These are phyloP conservation scores for Hirtodrosophila alboralis DNA, from an alignment of 2,888 invertebrate genomes.

Conservation along the genomic window DNA sequence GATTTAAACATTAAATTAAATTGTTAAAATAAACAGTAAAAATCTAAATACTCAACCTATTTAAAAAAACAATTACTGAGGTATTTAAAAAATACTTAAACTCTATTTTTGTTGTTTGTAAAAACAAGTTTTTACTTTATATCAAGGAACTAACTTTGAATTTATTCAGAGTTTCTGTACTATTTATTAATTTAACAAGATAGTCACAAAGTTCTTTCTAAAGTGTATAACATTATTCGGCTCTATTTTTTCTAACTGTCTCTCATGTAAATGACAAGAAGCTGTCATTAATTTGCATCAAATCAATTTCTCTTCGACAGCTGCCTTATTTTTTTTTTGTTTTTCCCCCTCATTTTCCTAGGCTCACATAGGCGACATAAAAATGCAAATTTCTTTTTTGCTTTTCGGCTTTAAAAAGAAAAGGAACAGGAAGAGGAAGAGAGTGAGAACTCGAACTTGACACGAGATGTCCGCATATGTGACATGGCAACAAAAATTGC, in stretches of 20 bases:
- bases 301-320: slow-evolving; percentile 76
- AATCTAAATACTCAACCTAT: too few species aligned
- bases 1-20: too few species aligned
- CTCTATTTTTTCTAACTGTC: not conserved
- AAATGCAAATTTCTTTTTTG: slow-evolving; percentile 66
- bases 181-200: too few species aligned
- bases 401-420: slow-evolving; percentile 45
- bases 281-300: slow-evolving; percentile 79
- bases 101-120: too few species aligned
- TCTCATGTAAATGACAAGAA: slow-evolving; percentile 69
- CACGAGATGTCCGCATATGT: slow-evolving; percentile 62
- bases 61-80: too few species aligned
- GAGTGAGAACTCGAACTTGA: slow-evolving; percentile 32
- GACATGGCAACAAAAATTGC: slow-evolving; percentile 74
- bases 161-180: too few species aligned
- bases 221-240: slow-evolving; percentile 45
- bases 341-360: slow-evolving; percentile 9
- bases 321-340: slow-evolving; percentile 30
- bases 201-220: not conserved
- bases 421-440: slow-evolving; percentile 4
- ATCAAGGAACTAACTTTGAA: too few species aligned
- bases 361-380: slow-evolving; percentile 56
- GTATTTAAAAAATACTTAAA: too few species aligned
- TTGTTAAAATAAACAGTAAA: too few species aligned
- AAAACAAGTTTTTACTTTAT: too few species aligned